Conservation (phyloP, 2,797 vertebrate genomes). For the Mastacembelus armatus region DNA sequence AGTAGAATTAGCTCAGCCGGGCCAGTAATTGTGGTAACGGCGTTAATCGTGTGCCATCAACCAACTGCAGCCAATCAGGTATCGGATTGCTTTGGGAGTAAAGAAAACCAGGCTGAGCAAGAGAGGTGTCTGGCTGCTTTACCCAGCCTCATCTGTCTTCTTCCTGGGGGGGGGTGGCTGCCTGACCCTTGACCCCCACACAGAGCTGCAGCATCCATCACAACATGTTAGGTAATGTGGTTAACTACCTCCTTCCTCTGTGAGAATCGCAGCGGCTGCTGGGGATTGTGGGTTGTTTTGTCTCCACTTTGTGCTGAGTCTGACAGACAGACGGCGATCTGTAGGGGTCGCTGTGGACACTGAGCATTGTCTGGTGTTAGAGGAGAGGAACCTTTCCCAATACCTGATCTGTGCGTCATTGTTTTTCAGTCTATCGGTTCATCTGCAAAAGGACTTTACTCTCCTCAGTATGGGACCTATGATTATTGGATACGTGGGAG, state of each 20-base stretch:
- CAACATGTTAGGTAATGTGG: constrained; percentile 78
- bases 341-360: constrained; percentile 55
- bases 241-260: constrained; percentile 79
- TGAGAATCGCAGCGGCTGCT: constrained; percentile 47
- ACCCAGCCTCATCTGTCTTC: constrained; percentile 82
- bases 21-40: constrained; percentile 71
- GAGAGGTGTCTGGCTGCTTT: constrained; percentile 72
- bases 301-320: constrained; percentile 53
- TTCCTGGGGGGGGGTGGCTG: constrained; percentile 60
- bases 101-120: constrained; percentile 79
- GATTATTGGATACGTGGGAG: no score
- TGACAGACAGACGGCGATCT: constrained; percentile 52
- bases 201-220: constrained; percentile 86
- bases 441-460: no score
- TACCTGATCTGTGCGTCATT: neutral
- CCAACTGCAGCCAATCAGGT: constrained; percentile 62
- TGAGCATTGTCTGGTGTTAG: constrained; percentile 53
- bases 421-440: no score
- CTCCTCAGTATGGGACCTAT: no score
- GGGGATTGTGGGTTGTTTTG: constrained; percentile 40
- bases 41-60: constrained; percentile 81
- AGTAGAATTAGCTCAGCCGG: constrained; percentile 60
- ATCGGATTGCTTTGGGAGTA: constrained; percentile 79
- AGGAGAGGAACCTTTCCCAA: constrained; percentile 1
- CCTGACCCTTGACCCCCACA: constrained; percentile 79